These are phyloP conservation scores for Bettongia penicillata DNA, from an alignment of 2,113 vertebrate species.

Conservation along the genomic window DNA sequence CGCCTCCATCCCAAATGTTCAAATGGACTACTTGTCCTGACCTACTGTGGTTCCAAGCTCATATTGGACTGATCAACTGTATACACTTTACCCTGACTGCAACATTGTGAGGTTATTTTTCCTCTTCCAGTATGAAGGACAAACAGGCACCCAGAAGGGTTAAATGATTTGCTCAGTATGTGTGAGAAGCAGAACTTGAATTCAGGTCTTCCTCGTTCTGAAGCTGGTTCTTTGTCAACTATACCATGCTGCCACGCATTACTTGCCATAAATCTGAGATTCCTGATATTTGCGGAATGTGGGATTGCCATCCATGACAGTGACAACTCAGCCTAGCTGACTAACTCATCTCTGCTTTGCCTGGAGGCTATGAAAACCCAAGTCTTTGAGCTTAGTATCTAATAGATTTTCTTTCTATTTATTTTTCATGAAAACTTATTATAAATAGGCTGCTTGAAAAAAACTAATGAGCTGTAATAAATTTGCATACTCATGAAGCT, in stretches of 20 bases:
- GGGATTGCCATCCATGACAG: neutral
- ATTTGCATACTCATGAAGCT: conserved; percentile 72
- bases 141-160: neutral
- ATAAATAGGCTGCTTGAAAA: conserved; percentile 76
- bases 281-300: neutral
- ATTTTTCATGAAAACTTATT: conserved; percentile 75
- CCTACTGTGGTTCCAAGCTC: neutral
- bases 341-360: neutral
- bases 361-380: conserved; percentile 13
- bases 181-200: neutral
- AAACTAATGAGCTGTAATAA: conserved; percentile 73
- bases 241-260: neutral
- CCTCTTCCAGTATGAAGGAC: neutral
- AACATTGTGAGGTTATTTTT: neutral
- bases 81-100: neutral
- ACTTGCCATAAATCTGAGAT: neutral
- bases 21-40: neutral
- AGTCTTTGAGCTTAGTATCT: conserved; percentile 49
- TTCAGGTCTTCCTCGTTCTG: neutral
- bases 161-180: neutral
- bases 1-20: neutral
- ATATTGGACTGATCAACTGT: neutral
- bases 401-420: conserved; percentile 76
- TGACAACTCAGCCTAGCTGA: neutral
- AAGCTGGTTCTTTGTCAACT: neutral